These are phyloP conservation scores for Euphonia xanthogaster DNA, from an alignment of 2,797 vertebrate species.

Conservation along the genomic window DNA sequence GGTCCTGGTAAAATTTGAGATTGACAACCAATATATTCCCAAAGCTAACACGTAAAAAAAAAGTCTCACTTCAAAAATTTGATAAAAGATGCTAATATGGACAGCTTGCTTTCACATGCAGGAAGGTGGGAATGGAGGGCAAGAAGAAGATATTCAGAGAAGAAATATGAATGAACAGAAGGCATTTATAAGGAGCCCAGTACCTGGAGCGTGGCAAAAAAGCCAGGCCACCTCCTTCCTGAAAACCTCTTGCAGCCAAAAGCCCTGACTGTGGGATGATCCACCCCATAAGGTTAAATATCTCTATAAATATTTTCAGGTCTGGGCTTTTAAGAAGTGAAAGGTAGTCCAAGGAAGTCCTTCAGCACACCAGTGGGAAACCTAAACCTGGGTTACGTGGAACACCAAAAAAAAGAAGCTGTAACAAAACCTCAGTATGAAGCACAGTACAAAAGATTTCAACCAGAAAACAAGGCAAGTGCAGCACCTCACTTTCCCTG, in stretches of 20 bases:
- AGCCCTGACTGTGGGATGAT: background rate
- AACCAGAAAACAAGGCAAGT: background rate
- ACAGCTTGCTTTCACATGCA: background rate
- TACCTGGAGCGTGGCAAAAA: accelerated
- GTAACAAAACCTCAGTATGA: background rate
- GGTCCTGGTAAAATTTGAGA: background rate
- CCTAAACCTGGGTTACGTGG: background rate
- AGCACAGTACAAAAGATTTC: background rate
- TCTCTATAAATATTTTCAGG: background rate
- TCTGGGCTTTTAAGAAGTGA: background rate
- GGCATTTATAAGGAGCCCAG: background rate
- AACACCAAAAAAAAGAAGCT: background rate
- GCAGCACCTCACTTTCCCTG: background rate
- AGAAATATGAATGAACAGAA: background rate
- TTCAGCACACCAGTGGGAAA: background rate
- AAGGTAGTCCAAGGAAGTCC: background rate
- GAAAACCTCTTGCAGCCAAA: background rate
- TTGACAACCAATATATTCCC: background rate
- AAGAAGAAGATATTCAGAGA: background rate
- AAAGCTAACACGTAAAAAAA: background rate
- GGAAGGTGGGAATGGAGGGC: background rate
- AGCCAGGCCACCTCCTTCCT: background rate
- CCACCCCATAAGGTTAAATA: background rate
- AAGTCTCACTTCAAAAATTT: background rate
- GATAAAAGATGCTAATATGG: background rate